These are phyloP conservation scores for Drosophila mojavensis DNA, from an alignment of 1,140 invertebrate genomes.

Conservation along the genomic window DNA sequence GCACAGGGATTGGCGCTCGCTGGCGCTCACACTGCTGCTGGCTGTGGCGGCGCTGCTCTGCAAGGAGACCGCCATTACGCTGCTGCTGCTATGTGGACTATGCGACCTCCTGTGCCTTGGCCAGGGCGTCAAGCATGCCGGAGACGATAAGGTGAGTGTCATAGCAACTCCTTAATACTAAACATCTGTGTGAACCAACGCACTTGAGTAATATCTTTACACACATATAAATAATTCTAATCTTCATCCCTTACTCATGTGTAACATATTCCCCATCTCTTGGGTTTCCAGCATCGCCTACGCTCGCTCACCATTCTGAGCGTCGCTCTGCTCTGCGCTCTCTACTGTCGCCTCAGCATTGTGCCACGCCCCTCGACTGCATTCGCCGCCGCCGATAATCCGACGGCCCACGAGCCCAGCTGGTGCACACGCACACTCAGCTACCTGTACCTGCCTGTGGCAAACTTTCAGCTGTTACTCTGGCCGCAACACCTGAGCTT, in stretches of 20 bases:
- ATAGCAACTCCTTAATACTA: background rate
- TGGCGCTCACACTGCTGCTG: constrained; percentile 85
- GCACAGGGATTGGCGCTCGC: constrained; percentile 85
- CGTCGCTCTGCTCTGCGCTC: constrained; percentile 85
- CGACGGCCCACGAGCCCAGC: constrained; percentile 90
- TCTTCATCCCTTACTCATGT: background rate
- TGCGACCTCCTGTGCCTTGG: constrained; percentile 87
- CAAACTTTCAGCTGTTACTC: constrained; percentile 92
- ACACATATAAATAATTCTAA: no score
- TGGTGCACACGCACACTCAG: constrained; percentile 90
- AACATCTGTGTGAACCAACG: background rate
- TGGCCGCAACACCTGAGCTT: constrained; percentile 93
- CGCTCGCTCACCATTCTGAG: constrained; percentile 87
- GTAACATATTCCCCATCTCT: background rate
- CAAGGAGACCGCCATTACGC: constrained; percentile 96
- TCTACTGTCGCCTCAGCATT: constrained; percentile 87
- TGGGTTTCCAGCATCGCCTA: constrained; percentile 87
- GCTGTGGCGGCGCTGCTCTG: constrained; percentile 90
- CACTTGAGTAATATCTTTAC: no score
- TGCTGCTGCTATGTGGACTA: constrained; percentile 92
- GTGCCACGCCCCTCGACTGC: constrained; percentile 88
- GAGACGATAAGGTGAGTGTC: constrained; percentile 64
- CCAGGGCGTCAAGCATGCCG: constrained; percentile 14
- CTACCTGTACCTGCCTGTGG: constrained; percentile 93
- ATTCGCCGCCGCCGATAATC: constrained; percentile 95